Evolutionary conservation across 2,113 vertebrate genomes (phyloP), one percentile per base, ranked within the genome.

Genomic region (Arothron firmamentum): DNA sequence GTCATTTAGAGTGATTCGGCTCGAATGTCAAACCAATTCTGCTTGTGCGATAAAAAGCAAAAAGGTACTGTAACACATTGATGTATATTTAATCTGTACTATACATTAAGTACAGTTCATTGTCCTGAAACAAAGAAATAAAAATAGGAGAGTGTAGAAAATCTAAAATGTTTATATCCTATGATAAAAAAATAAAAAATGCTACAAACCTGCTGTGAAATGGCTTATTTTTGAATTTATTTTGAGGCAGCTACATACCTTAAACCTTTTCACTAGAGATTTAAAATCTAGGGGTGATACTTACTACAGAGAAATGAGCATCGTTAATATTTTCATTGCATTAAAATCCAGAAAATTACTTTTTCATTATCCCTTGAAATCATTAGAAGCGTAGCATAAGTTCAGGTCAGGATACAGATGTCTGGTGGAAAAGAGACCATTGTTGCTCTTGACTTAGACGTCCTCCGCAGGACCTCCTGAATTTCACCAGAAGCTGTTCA

Each of bases 361-460:
- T 62, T 67, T 79, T 77, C 68, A n/a, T 19, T 49, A 53, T 81
- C 23, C 31, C 18, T 53, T 78, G 66, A 66, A 67, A 74, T 49
- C 28, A 48, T 17, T 52, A 74, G 68, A 52, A 54, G 66, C n/a
- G 54, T 23, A 59, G 51, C 17, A 42, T 9, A 52, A 55, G 86
- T 88, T 88, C 82, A 88, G 58, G 59, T 82, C 56, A 72, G 87
- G 86, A 85, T 82, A 87, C 13, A 49, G 54, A 62, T 64, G 82
- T 73, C 69, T 77, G 55, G 34, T 81, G 79, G 80, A 86, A 84
- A 85, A 66, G 57, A 31, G 50, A 15, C 71, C 71, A 70, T 79
- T 86, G 81, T 83, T 87, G 71, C 50, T 34, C 62, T 61, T 28
- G 34, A 74, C 64, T 77, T 74, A 73, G 74, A 64, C 5, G 54